Conservation (phyloP, 2,797 vertebrate species). For the Heterohyrax brucei region DNA sequence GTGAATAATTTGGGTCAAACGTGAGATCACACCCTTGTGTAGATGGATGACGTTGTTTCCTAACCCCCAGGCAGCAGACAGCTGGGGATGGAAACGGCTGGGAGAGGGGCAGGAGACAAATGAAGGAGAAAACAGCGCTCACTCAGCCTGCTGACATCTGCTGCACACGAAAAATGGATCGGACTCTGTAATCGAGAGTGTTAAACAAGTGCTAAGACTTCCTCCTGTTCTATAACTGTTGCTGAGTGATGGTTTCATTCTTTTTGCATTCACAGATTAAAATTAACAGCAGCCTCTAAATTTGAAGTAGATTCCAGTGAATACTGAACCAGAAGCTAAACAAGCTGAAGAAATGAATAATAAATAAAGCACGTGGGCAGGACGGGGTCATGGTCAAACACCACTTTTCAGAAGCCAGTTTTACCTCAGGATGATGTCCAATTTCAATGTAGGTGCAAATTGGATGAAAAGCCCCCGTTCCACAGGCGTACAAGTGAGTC, state of each 20-base stretch:
- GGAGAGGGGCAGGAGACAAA: constrained; percentile 52
- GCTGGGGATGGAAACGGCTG: constrained; percentile 15
- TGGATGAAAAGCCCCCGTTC: constrained; percentile 98
- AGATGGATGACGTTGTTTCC: constrained; percentile 47
- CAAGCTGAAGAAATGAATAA: constrained; percentile 63
- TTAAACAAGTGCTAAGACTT: constrained; percentile 56
- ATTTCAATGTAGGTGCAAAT: constrained; percentile 97
- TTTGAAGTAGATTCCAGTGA: constrained; percentile 73
- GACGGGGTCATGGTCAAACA: constrained; percentile 62
- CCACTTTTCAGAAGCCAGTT: constrained; percentile 63
- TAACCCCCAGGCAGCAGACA: constrained; percentile 67
- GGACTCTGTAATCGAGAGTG: constrained; percentile 4
- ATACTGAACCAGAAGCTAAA: constrained; percentile 51
- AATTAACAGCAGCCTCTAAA: constrained; percentile 80
- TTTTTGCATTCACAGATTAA: constrained; percentile 81
- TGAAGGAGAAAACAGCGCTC: not conserved
- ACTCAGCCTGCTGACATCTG: constrained; percentile 34
- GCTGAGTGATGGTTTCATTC: constrained; percentile 52
- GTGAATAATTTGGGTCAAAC: constrained; percentile 52
- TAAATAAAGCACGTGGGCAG: constrained; percentile 55
- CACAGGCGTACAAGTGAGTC: constrained; percentile 97
- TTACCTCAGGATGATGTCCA: constrained; percentile 98
- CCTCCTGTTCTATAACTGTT: constrained; percentile 31
- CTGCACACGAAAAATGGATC: constrained; percentile 25
- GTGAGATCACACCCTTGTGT: constrained; percentile 20